phyloP scores from a whole-genome alignment of 2,797 vertebrate genomes.

The Pachyuromys duprasi region DNA sequence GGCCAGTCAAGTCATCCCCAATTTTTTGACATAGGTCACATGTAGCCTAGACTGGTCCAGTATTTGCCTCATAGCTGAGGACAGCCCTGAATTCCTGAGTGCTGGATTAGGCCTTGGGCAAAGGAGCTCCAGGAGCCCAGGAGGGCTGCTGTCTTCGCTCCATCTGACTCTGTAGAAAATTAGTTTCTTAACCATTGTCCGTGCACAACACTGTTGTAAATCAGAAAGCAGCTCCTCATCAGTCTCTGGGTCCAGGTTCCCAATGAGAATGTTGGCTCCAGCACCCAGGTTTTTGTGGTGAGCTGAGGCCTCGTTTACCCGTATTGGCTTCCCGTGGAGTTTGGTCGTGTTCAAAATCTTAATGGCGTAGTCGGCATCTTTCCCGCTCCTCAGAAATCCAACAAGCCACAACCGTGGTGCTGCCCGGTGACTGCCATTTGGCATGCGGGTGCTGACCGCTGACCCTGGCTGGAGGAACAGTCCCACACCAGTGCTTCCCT shows the following conservation, averaged over 20 bases:
- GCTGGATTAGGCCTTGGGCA: too few species aligned
- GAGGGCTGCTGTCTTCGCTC: too few species aligned
- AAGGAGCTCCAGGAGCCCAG: too few species aligned
- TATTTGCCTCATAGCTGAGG: too few species aligned
- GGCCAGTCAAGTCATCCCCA: too few species aligned
- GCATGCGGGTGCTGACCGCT: constrained; percentile 99
- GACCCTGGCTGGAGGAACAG: constrained; percentile 98
- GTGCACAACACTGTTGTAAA: neutral
- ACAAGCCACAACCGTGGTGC: constrained; percentile 98
- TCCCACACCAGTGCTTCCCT: constrained; percentile 97
- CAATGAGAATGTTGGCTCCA: constrained; percentile 98
- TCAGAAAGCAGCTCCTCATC: constrained; percentile 98
- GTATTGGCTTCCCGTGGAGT: constrained; percentile 96
- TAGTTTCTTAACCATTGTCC: too few species aligned
- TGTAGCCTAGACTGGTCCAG: too few species aligned
- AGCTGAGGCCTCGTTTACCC: constrained; percentile 97
- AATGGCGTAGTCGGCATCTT: constrained; percentile 98
- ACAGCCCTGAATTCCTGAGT: too few species aligned
- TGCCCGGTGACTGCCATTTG: constrained; percentile 98
- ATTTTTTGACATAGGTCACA: too few species aligned
- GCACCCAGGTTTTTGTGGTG: constrained; percentile 99
- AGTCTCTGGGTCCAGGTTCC: constrained; percentile 97
- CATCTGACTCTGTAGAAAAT: too few species aligned
- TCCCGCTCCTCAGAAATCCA: constrained; percentile 96
- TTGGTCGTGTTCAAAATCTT: constrained; percentile 99